Evolutionary conservation across 1,140 invertebrate species (phyloP).

Genomic region (Diploscapter pachys): DNA sequence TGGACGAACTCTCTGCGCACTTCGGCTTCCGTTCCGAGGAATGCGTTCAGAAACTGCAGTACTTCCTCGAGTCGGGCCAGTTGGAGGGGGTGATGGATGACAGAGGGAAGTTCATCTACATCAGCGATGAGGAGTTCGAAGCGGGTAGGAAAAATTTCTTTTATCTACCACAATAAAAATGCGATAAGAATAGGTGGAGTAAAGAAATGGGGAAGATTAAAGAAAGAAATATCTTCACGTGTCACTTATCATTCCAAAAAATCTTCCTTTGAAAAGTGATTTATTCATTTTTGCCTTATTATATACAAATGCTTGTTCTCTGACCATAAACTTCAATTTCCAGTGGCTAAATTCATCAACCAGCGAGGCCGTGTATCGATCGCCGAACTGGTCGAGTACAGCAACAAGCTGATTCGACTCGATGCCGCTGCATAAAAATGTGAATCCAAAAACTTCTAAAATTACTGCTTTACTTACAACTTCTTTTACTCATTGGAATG

Average conservation of each 20-base stretch:
- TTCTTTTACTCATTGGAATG: no score
- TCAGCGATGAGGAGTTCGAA: constrained; percentile 82
- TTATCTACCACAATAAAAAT: neutral
- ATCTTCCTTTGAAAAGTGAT: constrained; percentile 5
- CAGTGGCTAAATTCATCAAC: constrained; percentile 88
- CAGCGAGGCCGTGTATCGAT: constrained; percentile 91
- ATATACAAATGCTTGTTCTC: neutral
- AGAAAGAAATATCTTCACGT: neutral
- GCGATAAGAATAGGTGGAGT: neutral
- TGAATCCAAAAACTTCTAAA: no score
- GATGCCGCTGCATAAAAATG: constrained; percentile 18
- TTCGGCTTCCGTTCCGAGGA: constrained; percentile 62
- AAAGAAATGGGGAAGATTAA: neutral
- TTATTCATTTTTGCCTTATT: constrained; percentile 10
- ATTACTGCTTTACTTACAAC: no score
- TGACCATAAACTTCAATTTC: constrained; percentile 14
- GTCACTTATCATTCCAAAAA: neutral
- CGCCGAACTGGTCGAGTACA: constrained; percentile 84
- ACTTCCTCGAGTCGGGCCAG: constrained; percentile 74
- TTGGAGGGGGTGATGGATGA: constrained; percentile 90
- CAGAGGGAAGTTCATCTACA: constrained; percentile 97
- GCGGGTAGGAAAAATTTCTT: constrained; percentile 59
- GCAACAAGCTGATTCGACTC: constrained; percentile 86
- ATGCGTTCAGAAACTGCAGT: constrained; percentile 71
- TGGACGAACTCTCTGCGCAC: constrained; percentile 64